Evolutionary conservation across 2,797 vertebrate genomes (phyloP), one percentile per base, ranked within the genome.

Genomic region (Selene dorsalis): DNA sequence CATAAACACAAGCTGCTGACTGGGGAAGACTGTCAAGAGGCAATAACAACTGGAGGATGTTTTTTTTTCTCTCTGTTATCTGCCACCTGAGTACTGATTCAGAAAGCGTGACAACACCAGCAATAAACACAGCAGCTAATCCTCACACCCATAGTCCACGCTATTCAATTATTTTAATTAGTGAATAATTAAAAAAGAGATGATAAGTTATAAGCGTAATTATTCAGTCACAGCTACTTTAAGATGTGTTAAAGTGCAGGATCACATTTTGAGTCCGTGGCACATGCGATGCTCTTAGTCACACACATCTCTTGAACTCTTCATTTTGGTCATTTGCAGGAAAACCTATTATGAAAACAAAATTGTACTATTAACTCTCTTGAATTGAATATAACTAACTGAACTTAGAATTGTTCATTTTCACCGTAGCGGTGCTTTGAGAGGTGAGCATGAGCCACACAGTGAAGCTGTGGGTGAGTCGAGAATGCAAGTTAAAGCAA

Each of bases 161-260:
- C n/a, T 73, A 28, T 85, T 82, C 48, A 74, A 75, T 84, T 72
- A 78, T 82, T 87, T 80, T 74, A 85, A 88, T 84, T 70, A 77
- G 56, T 30, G n/a, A 83, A 67, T 84, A 74, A 89, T 83, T 86
- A 50, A 82, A 87, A 73, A 28, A 65, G 79, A 77, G 60, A 67
- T 59, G 60, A 67, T 59, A 77, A 80, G 30, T 73, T 75, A 73
- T 70, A 69, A 16, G 64, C 16, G 26, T 53, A 47, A 66, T 79
- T 32, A 41, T 60, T 80, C n/a, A 50, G 62, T 75, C 70, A 58
- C 48, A 82, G 48, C 58, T 70, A 13, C 28, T 65, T 75, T 57
- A 4, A 28, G 18, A 50, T 38, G 13, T 56, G 22, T 50, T 61
- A 26, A 71, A 69, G 26, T 53, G 38, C 59, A 38, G 13, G 17